phyloP scores from a whole-genome alignment of 2,113 vertebrate species.

The Monarcha castaneiventris region DNA sequence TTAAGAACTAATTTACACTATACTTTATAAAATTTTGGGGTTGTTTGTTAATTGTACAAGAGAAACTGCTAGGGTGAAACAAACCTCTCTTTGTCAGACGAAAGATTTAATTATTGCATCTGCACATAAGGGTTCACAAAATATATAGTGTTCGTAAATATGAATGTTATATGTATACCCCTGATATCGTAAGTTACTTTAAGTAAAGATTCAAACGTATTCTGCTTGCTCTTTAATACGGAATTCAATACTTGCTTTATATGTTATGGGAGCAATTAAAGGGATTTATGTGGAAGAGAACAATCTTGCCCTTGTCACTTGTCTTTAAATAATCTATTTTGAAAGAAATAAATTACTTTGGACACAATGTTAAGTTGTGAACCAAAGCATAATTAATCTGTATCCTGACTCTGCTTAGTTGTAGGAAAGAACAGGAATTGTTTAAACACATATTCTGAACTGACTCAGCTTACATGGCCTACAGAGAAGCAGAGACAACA shows the following conservation, averaged over 20 bases:
- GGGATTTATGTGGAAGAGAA: constrained; percentile 20
- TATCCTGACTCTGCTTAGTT: background rate
- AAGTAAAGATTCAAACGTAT: background rate
- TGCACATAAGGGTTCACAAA: background rate
- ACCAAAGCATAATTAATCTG: constrained; percentile 27
- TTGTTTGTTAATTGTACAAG: background rate
- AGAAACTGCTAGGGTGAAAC: background rate
- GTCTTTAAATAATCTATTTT: constrained; percentile 16
- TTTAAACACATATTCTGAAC: background rate
- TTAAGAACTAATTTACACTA: background rate
- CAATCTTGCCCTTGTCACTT: constrained; percentile 12
- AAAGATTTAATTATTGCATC: background rate
- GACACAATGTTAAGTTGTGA: constrained; percentile 1
- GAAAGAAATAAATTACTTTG: constrained; percentile 40
- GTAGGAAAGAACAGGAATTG: background rate
- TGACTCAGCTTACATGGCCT: background rate
- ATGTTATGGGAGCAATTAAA: background rate
- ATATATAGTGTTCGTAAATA: background rate
- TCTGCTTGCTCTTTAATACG: background rate
- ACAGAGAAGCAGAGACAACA: background rate
- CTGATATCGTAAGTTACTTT: background rate
- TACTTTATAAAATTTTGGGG: background rate
- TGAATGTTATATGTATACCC: background rate
- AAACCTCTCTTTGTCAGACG: background rate
- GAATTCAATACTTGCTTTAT: background rate